Base-by-base conservation (phyloP, 35 echinoderm and acorn worm genomes). In the Lytechinus variegatus region DNA sequence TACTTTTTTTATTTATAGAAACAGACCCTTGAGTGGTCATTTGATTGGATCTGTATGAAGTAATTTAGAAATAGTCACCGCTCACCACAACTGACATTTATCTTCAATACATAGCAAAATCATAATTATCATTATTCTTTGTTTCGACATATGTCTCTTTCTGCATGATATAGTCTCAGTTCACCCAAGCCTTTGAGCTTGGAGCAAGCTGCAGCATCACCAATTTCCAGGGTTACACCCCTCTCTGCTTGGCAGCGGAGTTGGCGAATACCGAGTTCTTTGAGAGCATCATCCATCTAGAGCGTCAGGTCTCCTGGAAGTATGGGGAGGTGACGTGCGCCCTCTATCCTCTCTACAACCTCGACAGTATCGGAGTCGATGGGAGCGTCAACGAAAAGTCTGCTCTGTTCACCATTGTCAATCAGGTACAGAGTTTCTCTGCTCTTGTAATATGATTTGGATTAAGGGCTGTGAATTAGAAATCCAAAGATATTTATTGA, bases 291-390 rank as follows among this genome's bases (percentile, higher is more conserved):
- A 86, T 99, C 9, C 92, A 96, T 79, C 91, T 98, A 29, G 98
- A 99, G 90, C 61, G 98, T 53, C 96, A 98, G 72, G 86, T 98
- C 10, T 93, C 92, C 13, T 57, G 53, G 98, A 97, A 97, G 71
- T 97, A 95, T 93, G 96, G 95, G 27, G 96, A 92, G 21, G 96
- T 97, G 0, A 99, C 97, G 6, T 99, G 98, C 92, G 98, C 98
- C 55, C 87, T 95, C 21, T 99, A 99, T 89, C 95, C 94, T 51
- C 94, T 99, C 12, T 94, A 97, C 89, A 95, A 97, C 44, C 55
- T 99, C 7, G 98, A 99, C 53, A 99, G 97, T 52, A 99, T 98
- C 52, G 94, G 97, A 24, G 16, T 89, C 4, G 96, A 97, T 55
- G 98, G 98, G 6, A 94, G 53, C 11, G 91, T 99, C n/a, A 99